These are phyloP conservation scores for Dicrostonyx torquatus DNA, from an alignment of 2,797 vertebrate species.

Conservation along the genomic window DNA sequence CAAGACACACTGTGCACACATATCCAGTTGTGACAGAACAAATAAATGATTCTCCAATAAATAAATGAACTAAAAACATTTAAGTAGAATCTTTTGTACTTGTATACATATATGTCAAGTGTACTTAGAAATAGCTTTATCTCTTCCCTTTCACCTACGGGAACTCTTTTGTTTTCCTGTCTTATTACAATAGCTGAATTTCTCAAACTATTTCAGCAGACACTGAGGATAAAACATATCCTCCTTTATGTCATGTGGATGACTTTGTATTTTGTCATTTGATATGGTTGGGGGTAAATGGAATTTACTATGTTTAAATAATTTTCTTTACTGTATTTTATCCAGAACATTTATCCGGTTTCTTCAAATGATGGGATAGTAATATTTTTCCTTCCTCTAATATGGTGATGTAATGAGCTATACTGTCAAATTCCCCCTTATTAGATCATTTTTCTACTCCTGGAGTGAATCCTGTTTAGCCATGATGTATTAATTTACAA, in stretches of 20 bases:
- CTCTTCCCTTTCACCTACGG: background rate
- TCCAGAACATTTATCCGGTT: background rate
- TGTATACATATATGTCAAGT: background rate
- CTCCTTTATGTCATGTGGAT: background rate
- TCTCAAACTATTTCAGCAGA: background rate
- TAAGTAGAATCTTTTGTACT: background rate
- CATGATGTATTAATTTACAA: constrained; percentile 19
- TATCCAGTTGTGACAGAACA: background rate
- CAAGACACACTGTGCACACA: background rate
- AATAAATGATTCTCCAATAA: background rate
- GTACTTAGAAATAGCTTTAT: background rate
- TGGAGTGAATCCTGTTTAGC: constrained; percentile 14
- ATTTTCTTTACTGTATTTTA: constrained; percentile 21
- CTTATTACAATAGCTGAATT: constrained; percentile 27
- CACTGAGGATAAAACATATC: background rate
- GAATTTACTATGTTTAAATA: constrained; percentile 27
- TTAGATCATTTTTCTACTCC: background rate
- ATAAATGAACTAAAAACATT: background rate
- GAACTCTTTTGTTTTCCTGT: constrained; percentile 52
- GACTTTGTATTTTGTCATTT: constrained; percentile 36
- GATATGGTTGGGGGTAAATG: background rate
- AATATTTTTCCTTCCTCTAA: background rate
- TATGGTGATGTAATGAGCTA: constrained; percentile 33
- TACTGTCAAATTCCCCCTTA: background rate
- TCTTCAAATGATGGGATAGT: background rate